Base-by-base conservation (phyloP, 2,113 vertebrate species). In the Siniperca knerii region DNA sequence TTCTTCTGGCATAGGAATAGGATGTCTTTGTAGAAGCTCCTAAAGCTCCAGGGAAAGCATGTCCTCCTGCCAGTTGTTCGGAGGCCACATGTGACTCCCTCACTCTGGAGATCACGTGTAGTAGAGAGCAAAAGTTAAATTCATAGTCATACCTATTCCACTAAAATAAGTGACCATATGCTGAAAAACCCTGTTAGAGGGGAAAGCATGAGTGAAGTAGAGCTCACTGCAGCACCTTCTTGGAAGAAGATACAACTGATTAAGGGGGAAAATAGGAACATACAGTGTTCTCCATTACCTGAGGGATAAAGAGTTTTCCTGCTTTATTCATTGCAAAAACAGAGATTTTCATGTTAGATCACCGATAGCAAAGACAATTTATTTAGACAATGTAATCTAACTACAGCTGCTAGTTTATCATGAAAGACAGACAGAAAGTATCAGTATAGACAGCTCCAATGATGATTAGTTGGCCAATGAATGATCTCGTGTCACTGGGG, bases 391-490 rank as follows among this genome's bases (percentile, higher is more conserved):
- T 58, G 57, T 46, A 75, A 58, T 68, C 74, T 15, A 48, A 82
- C 23, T 79, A 0, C 13, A 75, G 58, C 57, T 75, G 20, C 68
- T 62, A 75, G 68, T 88, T 77, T 68, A 82, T 83, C 48, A 61
- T 69, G 71, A 81, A 55, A 82, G 79, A 65, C 33, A 8, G 71
- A 25, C 62, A 66, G 71, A 72, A 70, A 11, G 20, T 23, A 83
- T 78, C 48, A 46, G 69, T 23, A 72, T 4, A 18, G 75, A 70
- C 77, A 52, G 81, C 48, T 68, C 48, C 21, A 13, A 76, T 77
- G 77, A 83, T 84, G 84, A 81, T 86, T 70, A 60, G 84, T 83
- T 85, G 61, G 54, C 66, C 81, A 33, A 2, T 87, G 90, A 89
- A 55, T 61, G 79, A 90, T 86, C 75, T 81, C 42, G 12, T 73